Evolutionary conservation across 2,797 vertebrate species (phyloP).

Genomic region (Setipinna tenuifilis): DNA sequence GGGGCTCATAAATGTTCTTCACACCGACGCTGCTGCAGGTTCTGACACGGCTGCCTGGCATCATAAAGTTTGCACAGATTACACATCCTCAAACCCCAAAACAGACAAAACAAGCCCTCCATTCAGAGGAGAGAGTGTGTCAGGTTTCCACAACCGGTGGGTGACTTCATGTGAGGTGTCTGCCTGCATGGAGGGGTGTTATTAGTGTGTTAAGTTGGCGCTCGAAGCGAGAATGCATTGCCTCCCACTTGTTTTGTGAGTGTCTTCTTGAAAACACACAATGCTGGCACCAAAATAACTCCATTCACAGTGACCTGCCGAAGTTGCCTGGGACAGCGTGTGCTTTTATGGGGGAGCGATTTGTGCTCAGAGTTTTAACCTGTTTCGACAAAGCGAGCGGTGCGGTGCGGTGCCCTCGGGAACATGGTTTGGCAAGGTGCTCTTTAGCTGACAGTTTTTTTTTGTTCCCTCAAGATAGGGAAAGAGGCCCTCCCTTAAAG

Average conservation of each 20-base stretch:
- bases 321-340: slow-evolving; percentile 7
- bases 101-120: neutral
- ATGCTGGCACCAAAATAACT: neutral
- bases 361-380: neutral
- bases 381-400: neutral
- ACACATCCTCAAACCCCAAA: neutral
- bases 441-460: neutral
- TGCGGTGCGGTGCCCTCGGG: neutral
- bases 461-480: neutral
- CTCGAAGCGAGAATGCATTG: neutral
- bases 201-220: neutral
- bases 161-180: neutral
- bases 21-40: neutral
- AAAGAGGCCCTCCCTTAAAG: neutral
- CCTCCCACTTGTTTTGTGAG: neutral
- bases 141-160: neutral
- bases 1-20: neutral
- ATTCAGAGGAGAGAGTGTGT: neutral
- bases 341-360: neutral
- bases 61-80: neutral
- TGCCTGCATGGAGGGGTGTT: neutral
- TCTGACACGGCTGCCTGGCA: neutral
- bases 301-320: neutral
- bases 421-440: neutral
- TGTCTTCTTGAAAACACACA: neutral